Evolutionary conservation across 53 echinoderm and acorn worm genomes (phyloP), one percentile per base, ranked within the genome.

Genomic region (Antedon mediterranea): DNA sequence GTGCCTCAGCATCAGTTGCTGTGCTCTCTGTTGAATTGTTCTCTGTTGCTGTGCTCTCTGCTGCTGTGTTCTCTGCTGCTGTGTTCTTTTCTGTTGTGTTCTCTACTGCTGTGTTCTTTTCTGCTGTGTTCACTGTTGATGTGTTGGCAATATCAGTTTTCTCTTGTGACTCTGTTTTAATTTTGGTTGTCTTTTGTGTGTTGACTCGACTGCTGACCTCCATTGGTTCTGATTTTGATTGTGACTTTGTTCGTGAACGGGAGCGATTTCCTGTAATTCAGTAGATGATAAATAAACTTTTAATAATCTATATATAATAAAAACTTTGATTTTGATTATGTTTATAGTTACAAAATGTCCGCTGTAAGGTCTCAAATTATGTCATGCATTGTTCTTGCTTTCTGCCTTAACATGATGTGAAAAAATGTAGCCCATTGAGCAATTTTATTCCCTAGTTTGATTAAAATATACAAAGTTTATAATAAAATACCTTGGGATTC

Each of bases 191-290:
- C 7, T 11, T 76, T 34, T 4, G 32, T 14, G 28, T 5, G 18
- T 9, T 32, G 80, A 26, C 72, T 75, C 28, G 83, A 76, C 23
- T 75, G 76, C 31, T 74, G 76, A 75, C 83, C 74, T 13, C 78
- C 82, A 75, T 86, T 90, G 82, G 85, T 84, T 34, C 84, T 79
- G 32, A 88, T 84, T 76, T 90, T 83, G 81, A 81, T 82, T 0
- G 82, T 74, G 29, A 90, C 90, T 1, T 43, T 71, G 82, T 93
- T 88, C 20, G 90, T 84, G n/a, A 88, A 3, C 57, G 57, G 2
- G 2, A 6, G 7, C 57, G 32, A 73, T 28, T 32, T 8, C 7
- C 32, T 32, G 7, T 8, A 28, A 8, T 72, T 72, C 20, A 72
- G 28, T 5, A 72, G 23, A 72, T 72, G 72, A 28, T 6, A 72